Conservation (phyloP, 2,888 invertebrate species). For the Plemyria rubiginata region DNA sequence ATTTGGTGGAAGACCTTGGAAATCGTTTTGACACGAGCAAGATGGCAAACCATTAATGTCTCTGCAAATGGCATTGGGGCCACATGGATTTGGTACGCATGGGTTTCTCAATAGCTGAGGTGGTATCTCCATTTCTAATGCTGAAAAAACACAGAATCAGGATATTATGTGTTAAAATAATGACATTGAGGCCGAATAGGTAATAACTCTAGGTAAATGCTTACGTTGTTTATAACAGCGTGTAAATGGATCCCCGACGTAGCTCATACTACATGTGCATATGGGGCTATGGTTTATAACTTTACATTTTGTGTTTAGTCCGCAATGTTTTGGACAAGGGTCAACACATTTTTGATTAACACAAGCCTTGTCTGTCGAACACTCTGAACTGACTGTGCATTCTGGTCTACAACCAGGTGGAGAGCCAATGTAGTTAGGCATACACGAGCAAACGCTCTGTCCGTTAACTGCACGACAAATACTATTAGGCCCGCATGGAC, state of each 20-base stretch:
- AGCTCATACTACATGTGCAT: slow-evolving; percentile 87
- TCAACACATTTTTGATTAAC: slow-evolving; percentile 90
- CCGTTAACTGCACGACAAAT: slow-evolving; percentile 88
- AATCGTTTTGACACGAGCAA: slow-evolving; percentile 87
- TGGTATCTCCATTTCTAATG: slow-evolving; percentile 48
- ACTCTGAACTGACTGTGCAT: slow-evolving; percentile 91
- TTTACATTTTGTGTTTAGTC: slow-evolving; percentile 88
- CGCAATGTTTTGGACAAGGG: slow-evolving; percentile 91
- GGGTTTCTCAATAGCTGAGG: slow-evolving; percentile 83
- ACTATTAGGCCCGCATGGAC: slow-evolving; percentile 91
- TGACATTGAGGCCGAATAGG: not conserved
- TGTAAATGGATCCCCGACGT: slow-evolving; percentile 88
- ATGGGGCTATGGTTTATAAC: slow-evolving; percentile 92
- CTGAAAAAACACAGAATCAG: slow-evolving; percentile 48
- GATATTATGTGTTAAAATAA: slow-evolving; percentile 7
- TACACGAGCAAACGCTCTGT: slow-evolving; percentile 91
- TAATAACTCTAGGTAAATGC: slow-evolving; percentile 33
- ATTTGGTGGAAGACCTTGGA: slow-evolving; percentile 89
- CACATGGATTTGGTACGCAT: slow-evolving; percentile 89
- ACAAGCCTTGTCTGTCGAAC: slow-evolving; percentile 89
- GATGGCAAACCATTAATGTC: slow-evolving; percentile 85
- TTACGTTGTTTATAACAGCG: slow-evolving; percentile 85
- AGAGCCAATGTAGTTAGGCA: slow-evolving; percentile 88
- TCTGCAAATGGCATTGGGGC: slow-evolving; percentile 87
- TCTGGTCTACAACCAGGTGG: slow-evolving; percentile 92